phyloP scores from a whole-genome alignment of 2,888 invertebrate species.

The Furcula furcula region DNA sequence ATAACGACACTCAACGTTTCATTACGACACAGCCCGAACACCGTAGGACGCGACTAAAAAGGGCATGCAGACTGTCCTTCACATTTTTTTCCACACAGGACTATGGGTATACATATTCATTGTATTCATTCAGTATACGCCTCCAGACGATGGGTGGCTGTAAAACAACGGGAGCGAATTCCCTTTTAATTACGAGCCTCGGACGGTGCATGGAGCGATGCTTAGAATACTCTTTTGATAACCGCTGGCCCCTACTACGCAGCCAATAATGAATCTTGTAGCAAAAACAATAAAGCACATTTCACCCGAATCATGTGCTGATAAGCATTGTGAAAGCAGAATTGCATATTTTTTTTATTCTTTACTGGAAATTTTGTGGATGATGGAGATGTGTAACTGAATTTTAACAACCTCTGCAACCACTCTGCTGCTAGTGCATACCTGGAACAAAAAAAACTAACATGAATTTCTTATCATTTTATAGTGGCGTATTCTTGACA shows the following conservation, averaged over 20 bases:
- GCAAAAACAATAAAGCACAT: slow-evolving; percentile 23
- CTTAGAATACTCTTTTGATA: slow-evolving; percentile 58
- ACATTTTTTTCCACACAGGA: slow-evolving; percentile 30
- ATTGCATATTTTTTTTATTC: slow-evolving; percentile 23
- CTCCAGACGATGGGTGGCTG: slow-evolving; percentile 51
- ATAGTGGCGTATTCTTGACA: no score
- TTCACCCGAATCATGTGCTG: slow-evolving; percentile 8
- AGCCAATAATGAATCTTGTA: slow-evolving; percentile 39
- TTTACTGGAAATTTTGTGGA: slow-evolving; percentile 11
- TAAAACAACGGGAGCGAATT: slow-evolving; percentile 60
- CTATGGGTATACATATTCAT: slow-evolving; percentile 45
- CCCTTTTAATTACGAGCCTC: slow-evolving; percentile 58
- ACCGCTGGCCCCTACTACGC: slow-evolving; percentile 27
- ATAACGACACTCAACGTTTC: slow-evolving; percentile 14
- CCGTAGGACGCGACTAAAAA: slow-evolving; percentile 33
- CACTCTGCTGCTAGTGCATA: slow-evolving; percentile 14
- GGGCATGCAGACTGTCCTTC: slow-evolving; percentile 42
- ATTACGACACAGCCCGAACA: slow-evolving; percentile 13
- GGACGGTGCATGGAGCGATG: slow-evolving; percentile 46
- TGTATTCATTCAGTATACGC: slow-evolving; percentile 38
- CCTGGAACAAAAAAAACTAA: slow-evolving; percentile 37
- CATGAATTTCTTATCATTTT: no score
- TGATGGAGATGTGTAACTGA: slow-evolving; percentile 6
- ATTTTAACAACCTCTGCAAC: slow-evolving; percentile 11
- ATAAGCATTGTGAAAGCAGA: slow-evolving; percentile 10